Base-by-base conservation (phyloP, 2,113 vertebrate species). In the Seriola aureovittata region DNA sequence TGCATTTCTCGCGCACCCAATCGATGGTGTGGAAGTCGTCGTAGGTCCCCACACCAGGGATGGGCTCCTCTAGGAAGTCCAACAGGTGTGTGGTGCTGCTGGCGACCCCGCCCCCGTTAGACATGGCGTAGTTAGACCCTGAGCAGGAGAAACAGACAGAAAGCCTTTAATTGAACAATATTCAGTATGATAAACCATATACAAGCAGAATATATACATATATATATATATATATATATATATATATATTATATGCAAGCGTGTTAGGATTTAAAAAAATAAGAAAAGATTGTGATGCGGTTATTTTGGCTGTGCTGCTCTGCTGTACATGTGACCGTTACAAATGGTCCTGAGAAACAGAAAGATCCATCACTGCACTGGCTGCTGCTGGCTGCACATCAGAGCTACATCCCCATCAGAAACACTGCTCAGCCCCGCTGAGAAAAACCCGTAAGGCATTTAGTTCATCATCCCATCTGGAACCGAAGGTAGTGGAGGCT, bases 1-100 rank as follows among this genome's bases (percentile, higher is more conserved):
- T 99, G 95, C 98, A 99, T 78, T 99, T 99, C 91, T 99, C 98
- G 19, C 98, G 94, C 76, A 99, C 98, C 98, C 98, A 99, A 78
- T 99, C 98, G 70, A 99, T 99, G 86, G 98, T 99, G 92, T 99
- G 98, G 94, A 99, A 99, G 93, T 99, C 98, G 88, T 99, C 98
- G 0, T 99, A 99, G 12, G 98, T 99, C 74, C 98, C 98, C 81
- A 99, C 98, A 10, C 98, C 98, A 0, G 98, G 98, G 89, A 99
- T 99, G 23, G 98, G 98, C 88, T 99, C 98, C 90, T 99, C 98
- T 85, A 99, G 93, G 89, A 99, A 96, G 89, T 99, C 98, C 95
- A 99, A 85, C 82, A 99, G 93, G 91, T 99, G 98, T 38, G 98
- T 99, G 87, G 97, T 95, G 93, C 96, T 99, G 89, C 97, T 99